These are phyloP conservation scores for Saccopteryx leptura DNA, from an alignment of 2,113 vertebrate species.

Conservation along the genomic window DNA sequence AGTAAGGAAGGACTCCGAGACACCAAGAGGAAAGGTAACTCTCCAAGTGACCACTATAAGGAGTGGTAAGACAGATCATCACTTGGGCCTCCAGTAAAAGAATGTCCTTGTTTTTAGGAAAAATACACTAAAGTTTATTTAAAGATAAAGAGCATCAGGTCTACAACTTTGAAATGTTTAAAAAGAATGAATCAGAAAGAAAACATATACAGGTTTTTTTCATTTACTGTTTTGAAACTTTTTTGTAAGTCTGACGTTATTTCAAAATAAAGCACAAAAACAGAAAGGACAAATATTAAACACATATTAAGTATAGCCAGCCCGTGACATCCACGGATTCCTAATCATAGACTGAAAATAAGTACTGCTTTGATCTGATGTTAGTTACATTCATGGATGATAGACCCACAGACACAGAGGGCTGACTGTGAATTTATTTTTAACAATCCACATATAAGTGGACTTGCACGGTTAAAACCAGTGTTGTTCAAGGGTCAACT, in stretches of 20 bases:
- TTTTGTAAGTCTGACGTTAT: conserved; percentile 32
- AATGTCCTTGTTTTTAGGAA: not conserved
- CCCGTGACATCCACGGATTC: not conserved
- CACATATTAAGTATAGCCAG: not conserved
- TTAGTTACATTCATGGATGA: no score
- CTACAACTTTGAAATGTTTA: not conserved
- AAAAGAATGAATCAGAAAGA: not conserved
- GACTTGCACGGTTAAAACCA: not conserved
- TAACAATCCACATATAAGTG: not conserved
- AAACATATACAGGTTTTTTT: not conserved
- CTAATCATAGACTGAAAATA: not conserved
- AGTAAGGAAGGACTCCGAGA: no score
- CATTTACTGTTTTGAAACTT: not conserved
- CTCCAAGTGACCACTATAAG: no score
- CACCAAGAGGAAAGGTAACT: no score
- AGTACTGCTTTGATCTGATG: not conserved
- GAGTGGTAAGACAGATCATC: no score
- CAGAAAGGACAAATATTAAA: not conserved
- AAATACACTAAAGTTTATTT: not conserved
- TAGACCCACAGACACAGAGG: not conserved
- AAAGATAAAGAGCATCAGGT: not conserved
- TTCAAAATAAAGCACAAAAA: conserved; percentile 58
- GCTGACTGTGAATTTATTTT: not conserved
- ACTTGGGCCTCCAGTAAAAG: not conserved
- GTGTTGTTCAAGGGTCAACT: not conserved